Conservation (phyloP, 2,888 invertebrate genomes). For the Acanthosepion pharaonis region DNA sequence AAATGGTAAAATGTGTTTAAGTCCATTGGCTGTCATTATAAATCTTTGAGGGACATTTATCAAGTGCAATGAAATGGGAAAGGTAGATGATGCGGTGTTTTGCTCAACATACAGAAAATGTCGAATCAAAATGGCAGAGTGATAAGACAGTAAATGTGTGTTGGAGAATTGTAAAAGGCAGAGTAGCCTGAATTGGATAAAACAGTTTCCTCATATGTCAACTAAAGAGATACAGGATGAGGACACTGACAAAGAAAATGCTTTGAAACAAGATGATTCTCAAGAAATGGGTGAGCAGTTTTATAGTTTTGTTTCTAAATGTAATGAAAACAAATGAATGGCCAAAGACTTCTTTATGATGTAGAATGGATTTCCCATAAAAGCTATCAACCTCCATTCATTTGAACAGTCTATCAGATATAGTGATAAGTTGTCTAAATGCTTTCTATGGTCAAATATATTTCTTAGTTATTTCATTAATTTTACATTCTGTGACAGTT, state of each 20-base stretch:
- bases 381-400: background rate
- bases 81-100: background rate
- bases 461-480: background rate
- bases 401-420: background rate
- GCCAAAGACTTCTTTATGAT: background rate
- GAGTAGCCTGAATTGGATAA: background rate
- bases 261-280: background rate
- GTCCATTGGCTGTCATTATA: background rate
- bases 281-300: background rate
- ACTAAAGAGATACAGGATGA: background rate
- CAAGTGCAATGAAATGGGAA: background rate
- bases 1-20: background rate
- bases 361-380: background rate
- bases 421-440: background rate
- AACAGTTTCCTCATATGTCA: background rate
- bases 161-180: background rate
- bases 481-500: background rate
- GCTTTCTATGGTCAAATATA: background rate
- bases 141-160: background rate
- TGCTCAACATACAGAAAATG: background rate
- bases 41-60: background rate
- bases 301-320: background rate
- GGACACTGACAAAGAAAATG: slow-evolving; percentile 11
- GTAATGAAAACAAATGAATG: slow-evolving; percentile 11
- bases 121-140: background rate